A percentile compares a stretch with the other conserved stretches of the same genome.
Conservation (phyloP, 2,113 vertebrate genomes). For the Anarhynchus alexandrinus region DNA sequence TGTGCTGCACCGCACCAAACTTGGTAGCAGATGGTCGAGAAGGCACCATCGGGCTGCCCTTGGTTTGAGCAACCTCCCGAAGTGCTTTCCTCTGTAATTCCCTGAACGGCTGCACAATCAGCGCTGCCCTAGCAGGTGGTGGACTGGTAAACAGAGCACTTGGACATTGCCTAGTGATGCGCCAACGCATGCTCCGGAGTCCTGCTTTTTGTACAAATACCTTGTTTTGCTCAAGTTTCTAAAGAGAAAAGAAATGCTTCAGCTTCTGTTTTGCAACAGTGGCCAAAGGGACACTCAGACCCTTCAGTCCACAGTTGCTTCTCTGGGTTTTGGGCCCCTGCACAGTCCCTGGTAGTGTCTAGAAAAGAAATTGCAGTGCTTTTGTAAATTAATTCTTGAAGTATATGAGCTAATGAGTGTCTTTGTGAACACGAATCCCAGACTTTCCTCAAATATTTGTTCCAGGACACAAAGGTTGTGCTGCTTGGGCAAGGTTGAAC, state of each 20-base stretch:
- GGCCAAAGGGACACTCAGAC: not conserved
- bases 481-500: not conserved
- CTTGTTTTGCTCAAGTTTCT: not conserved
- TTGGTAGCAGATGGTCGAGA: not conserved
- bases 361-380: not conserved
- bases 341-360: not conserved
- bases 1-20: not conserved
- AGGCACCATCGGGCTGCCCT: not conserved
- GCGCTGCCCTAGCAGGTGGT: not conserved
- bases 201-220: not conserved
- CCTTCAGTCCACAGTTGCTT: not conserved
- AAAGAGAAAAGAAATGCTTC: not conserved
- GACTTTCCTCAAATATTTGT: not conserved
- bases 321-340: not conserved
- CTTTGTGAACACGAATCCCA: not conserved
- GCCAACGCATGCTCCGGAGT: not conserved
- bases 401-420: not conserved
- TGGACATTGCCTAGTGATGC: not conserved
- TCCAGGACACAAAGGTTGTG: not conserved
- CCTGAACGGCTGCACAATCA: not conserved
- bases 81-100: not conserved
- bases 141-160: slow-evolving; percentile 37
- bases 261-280: not conserved
- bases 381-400: not conserved
- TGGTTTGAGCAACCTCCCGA: not conserved